Conservation (phyloP, 1,140 invertebrate species). For the Nasonia giraulti region DNA sequence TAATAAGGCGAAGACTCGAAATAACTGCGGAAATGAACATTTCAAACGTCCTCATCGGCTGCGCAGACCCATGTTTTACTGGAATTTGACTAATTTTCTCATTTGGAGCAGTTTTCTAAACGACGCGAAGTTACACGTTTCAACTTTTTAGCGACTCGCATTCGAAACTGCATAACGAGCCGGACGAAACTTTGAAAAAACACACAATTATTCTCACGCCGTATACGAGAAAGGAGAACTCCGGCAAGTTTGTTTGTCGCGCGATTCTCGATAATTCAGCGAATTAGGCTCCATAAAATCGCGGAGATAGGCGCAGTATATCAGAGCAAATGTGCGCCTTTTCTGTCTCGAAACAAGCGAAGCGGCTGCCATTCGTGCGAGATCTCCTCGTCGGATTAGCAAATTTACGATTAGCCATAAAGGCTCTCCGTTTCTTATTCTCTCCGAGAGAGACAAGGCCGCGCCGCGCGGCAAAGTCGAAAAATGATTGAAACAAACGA, state of each 20-base stretch:
- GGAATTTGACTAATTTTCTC: slow-evolving; percentile 38
- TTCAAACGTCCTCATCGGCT: neutral
- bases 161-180: neutral
- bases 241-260: neutral
- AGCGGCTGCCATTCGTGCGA: neutral
- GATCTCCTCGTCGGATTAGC: slow-evolving; percentile 12
- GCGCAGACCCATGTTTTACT: slow-evolving; percentile 18
- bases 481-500: slow-evolving; percentile 47
- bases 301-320: neutral
- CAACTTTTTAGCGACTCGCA: neutral
- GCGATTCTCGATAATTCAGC: neutral
- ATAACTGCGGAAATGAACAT: slow-evolving; percentile 4
- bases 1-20: slow-evolving; percentile 5
- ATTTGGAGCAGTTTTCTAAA: slow-evolving; percentile 17
- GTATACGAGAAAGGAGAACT: neutral
- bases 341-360: neutral
- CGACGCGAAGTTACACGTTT: neutral
- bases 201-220: no score
- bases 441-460: neutral
- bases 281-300: neutral
- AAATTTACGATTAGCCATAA: slow-evolving; percentile 40
- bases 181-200: no score
- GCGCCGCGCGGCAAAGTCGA: neutral
- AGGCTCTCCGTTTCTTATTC: neutral
- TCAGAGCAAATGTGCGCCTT: neutral